Conservation (phyloP, 2,113 vertebrate species). For the Syngnathus floridae region DNA sequence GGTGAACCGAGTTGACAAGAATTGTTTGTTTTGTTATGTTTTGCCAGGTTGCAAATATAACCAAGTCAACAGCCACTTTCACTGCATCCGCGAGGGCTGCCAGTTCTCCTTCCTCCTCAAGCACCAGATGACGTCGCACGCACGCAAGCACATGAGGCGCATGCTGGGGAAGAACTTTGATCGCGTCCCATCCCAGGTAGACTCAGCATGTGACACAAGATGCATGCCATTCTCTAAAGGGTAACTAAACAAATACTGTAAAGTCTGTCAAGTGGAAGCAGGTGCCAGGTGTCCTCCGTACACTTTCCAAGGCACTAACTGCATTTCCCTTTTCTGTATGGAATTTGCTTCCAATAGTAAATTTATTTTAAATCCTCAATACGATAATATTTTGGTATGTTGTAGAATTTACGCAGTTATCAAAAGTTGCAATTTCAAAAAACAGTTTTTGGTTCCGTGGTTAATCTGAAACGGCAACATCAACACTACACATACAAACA, state of each 20-base stretch:
- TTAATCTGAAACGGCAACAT: not conserved
- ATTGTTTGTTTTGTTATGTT: conserved; percentile 14
- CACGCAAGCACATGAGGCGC: conserved; percentile 97
- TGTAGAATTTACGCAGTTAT: not conserved
- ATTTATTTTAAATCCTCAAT: not conserved
- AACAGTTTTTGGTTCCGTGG: not conserved
- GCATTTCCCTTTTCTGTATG: not conserved
- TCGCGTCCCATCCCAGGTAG: conserved; percentile 88
- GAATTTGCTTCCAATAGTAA: not conserved
- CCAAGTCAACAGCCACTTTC: conserved; percentile 98
- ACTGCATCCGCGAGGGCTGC: conserved; percentile 97
- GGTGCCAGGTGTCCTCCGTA: not conserved
- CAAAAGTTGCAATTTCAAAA: not conserved
- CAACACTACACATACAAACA: not conserved
- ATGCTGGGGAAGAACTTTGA: conserved; percentile 99
- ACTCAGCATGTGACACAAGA: not conserved
- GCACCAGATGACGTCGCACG: conserved; percentile 98
- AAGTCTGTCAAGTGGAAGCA: conserved; percentile 6
- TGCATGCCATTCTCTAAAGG: conserved; percentile 16
- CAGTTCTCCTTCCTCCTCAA: conserved; percentile 99
- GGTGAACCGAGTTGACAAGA: conserved; percentile 16
- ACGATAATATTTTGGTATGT: not conserved
- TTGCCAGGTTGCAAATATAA: conserved; percentile 95
- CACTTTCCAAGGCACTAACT: not conserved
- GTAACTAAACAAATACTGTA: conserved; percentile 32